Conservation (phyloP, 2,888 invertebrate species). For the Macrosiphum euphorbiae region DNA sequence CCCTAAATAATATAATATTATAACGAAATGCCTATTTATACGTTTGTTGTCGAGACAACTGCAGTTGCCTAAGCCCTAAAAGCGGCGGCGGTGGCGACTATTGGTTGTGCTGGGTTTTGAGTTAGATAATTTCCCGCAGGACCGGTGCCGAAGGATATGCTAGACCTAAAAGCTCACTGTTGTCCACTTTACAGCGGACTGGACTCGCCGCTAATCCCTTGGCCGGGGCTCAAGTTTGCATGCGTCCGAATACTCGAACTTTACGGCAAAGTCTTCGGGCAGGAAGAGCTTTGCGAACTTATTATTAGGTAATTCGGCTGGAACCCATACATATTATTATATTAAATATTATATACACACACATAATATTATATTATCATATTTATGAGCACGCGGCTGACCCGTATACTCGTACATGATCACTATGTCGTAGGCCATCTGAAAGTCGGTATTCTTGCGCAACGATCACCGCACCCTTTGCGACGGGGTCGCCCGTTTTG, state of each 20-base stretch:
- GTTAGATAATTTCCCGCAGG: slow-evolving; percentile 58
- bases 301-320: slow-evolving; percentile 78
- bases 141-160: slow-evolving; percentile 63
- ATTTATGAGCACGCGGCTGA: not conserved
- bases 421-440: not conserved
- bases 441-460: not conserved
- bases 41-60: not conserved
- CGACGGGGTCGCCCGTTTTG: not conserved
- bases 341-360: not conserved
- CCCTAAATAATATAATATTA: not conserved
- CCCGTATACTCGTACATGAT: not conserved
- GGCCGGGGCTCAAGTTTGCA: slow-evolving; percentile 87
- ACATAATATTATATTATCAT: not conserved
- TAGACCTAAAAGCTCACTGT: slow-evolving; percentile 68
- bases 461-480: not conserved
- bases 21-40: not conserved
- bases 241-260: slow-evolving; percentile 86
- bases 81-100: not conserved
- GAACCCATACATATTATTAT: not conserved
- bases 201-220: slow-evolving; percentile 76
- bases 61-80: not conserved
- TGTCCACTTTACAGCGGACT: slow-evolving; percentile 72
- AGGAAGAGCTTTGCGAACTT: slow-evolving; percentile 83
- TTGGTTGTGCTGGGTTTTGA: slow-evolving; percentile 37
- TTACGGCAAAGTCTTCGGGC: slow-evolving; percentile 89